Evolutionary conservation across 2,113 vertebrate genomes (phyloP), one percentile per base, ranked within the genome.

Genomic region (Cinclus mexicanus): DNA sequence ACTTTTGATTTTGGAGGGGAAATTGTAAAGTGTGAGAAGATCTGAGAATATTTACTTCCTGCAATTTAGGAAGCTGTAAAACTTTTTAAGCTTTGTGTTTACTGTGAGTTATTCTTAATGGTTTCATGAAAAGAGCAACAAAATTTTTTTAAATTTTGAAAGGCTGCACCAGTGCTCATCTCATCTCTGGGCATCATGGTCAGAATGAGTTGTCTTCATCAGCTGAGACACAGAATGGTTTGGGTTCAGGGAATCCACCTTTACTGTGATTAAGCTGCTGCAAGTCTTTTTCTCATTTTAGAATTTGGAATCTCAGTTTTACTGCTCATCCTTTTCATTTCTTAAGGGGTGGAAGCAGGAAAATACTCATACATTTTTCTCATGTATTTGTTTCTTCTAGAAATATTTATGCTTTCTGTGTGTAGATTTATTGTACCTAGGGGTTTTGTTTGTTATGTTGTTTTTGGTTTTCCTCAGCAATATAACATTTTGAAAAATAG

Each of bases 351-450:
- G 25, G 52, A 42, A 88, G 35, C 5, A 7, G 47, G 42, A n/a
- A 89, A 81, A 49, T 33, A 65, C 20, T 71, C 55, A 10, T 1
- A 15, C 47, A 28, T 91, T 78, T 92, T 84, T 49, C 39, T 93
- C 28, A 41, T 71, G 44, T 89, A 22, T 75, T 26, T 95, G 49
- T 87, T 96, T 72, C 42, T 89, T 7, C 75, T 59, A 72, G 65
- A 90, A 92, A 65, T 78, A 67, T 79, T 94, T 93, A 60, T 64
- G 69, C 37, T 94, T 89, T 42, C 29, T 87, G 0, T 57, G 42
- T 79, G 70, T 94, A 67, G 87, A 75, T 74, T 93, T 95, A 89
- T 93, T 95, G 74, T 95, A 87, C 69, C 81, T 95, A 82, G 37
- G 57, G 56, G 22, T 10, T 94, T 94, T 91, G 82, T 96, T 94